Base-by-base conservation (phyloP, 2,113 vertebrate species). In the Neolamprologus devosi region DNA sequence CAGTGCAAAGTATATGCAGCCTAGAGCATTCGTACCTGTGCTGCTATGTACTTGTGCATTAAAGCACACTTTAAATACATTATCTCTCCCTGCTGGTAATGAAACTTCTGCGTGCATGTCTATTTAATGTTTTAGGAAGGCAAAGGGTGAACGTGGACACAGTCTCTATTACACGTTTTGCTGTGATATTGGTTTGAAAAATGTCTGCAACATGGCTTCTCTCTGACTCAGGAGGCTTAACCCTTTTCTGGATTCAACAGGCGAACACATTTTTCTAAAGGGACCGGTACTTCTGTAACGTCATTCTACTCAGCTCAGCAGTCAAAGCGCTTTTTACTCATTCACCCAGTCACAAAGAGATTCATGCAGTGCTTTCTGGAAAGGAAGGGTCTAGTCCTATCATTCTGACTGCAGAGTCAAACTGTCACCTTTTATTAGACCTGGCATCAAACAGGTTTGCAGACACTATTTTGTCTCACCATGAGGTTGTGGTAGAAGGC, bases 401-500 rank as follows among this genome's bases (percentile, higher is more conserved):
- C 37, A 73, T 73, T 23, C 13, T 73, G 68, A 13, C 13, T 37
- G 81, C 40, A 75, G 21, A 75, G 16, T 30, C 9, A 49, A 30
- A 49, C 21, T 28, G 42, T 30, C 2, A 49, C 4, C 4, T 19
- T 47, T 26, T 75, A 75, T 23, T 49, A 49, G 70, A 28, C 42
- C 70, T 30, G 23, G 26, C 7, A 49, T 49, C 23, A 78, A 30
- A 12, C 7, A 30, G 26, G 9, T 30, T 8, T 49, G 23, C 70
- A 47, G 42, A 47, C 2, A 58, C 11, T 70, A 57, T 16, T n/a
- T 26, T 12, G 19, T 3, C 26, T 86, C 87, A 95, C 94, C 94
- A 87, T 91, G 21, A 95, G 92, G 94, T 88, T 88, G 26, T 89
- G 80, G 70, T 92, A 93, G 93, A 95, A 95, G 79, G 58, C 84